Percentiles rank a stretch among this genome's conserved stretches.
These are phyloP conservation scores for Crotalus tigris DNA, from an alignment of 2,113 vertebrate species.

Conservation along the genomic window DNA sequence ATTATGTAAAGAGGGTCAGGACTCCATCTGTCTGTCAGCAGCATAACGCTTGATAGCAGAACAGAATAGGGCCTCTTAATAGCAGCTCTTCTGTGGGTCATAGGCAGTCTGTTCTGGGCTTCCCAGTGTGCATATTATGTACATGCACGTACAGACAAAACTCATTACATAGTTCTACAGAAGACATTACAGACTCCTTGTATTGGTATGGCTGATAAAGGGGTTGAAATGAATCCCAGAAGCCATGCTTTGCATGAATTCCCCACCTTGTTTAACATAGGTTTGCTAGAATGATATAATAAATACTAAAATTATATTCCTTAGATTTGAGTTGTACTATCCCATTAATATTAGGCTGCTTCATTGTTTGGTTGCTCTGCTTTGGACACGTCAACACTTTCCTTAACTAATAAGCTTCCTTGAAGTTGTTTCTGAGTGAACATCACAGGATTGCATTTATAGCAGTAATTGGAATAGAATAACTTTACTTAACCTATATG, in stretches of 20 bases:
- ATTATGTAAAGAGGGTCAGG: neutral
- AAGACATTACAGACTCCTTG: neutral
- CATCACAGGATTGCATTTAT: neutral
- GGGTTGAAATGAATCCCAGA: neutral
- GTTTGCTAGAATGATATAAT: neutral
- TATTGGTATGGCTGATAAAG: neutral
- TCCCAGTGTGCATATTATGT: neutral
- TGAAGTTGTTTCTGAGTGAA: neutral
- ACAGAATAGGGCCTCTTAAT: neutral
- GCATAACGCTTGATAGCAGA: neutral
- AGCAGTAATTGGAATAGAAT: neutral
- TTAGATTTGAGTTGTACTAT: neutral
- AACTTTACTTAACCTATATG: neutral
- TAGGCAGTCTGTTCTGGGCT: neutral
- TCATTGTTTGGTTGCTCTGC: constrained; percentile 30
- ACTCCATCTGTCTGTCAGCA: neutral
- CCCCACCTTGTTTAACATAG: neutral
- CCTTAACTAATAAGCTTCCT: neutral
- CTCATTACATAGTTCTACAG: neutral
- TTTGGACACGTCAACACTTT: neutral
- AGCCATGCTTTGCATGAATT: neutral
- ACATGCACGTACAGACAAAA: neutral
- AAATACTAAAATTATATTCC: neutral
- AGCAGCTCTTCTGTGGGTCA: neutral
- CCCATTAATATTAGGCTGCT: neutral